Evolutionary conservation across 2,888 invertebrate species (phyloP), one percentile per base, ranked within the genome.

Genomic region (Coenonympha arcania): DNA sequence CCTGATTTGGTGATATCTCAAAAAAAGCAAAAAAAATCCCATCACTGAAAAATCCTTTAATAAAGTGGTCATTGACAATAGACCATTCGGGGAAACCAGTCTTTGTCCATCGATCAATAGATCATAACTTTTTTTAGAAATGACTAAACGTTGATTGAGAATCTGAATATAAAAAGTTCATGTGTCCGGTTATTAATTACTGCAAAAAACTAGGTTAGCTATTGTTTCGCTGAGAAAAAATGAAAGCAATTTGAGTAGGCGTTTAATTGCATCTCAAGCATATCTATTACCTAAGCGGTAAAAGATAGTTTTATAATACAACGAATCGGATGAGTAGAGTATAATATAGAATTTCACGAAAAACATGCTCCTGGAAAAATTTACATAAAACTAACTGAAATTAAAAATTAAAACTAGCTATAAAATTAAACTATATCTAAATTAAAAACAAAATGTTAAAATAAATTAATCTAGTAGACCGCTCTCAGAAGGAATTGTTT

Each of bases 151-250:
- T 49, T 60, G n/a, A 57, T 61, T 60, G 59, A 50, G 55, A 58
- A 61, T 54, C 59, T 57, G n/a, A n/a, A n/a, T n/a, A 61, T 65
- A 64, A 65, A 64, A 65, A 61, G 55, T 59, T 60, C 57, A 61
- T 59, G 58, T 60, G 55, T 60, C 58, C 61, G 62, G 64, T 58
- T 52, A 53, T 54, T 58, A 52, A 56, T 61, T 57, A 59, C 41
- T 37, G 48, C 56, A 62, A 62, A 60, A 60, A 62, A 57, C n/a
- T 59, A 50, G 59, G 56, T 61, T 60, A 54, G 34, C 53, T 54
- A 56, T 57, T 57, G 57, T 52, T 53, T 43, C 40, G 31, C 26
- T 26, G 31, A 28, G 48, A 53, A 43, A 51, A 30, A 39, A 15
- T 50, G 46, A 43, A 46, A 48, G 41, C 40, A 48, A 43, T 52